A percentile compares a stretch with the other conserved stretches of the same genome.
These are phyloP conservation scores for Hoplodrina blanda DNA, from an alignment of 2,888 invertebrate species.

Conservation along the genomic window DNA sequence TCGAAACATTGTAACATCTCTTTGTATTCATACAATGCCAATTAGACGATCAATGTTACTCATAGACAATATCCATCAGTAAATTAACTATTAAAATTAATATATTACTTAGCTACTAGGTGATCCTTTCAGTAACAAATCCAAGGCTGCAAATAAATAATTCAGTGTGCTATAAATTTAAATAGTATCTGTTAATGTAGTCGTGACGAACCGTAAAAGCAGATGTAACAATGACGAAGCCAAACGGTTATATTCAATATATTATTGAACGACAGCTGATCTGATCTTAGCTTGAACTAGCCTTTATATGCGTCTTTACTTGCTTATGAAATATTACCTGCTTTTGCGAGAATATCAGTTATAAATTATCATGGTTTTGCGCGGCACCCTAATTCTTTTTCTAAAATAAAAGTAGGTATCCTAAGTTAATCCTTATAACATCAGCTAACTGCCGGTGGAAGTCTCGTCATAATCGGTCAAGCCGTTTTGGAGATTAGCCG, in stretches of 20 bases:
- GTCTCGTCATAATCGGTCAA: too few species aligned
- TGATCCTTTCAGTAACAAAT: slow-evolving; percentile 46
- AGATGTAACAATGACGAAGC: slow-evolving; percentile 59
- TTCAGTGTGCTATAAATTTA: slow-evolving; percentile 57
- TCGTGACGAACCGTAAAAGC: slow-evolving; percentile 64
- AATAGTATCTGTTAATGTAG: slow-evolving; percentile 62
- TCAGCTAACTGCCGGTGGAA: too few species aligned
- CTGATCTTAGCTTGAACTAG: slow-evolving; percentile 36
- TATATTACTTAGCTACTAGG: slow-evolving; percentile 41
- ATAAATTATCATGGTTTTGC: too few species aligned
- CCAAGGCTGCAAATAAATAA: slow-evolving; percentile 58
- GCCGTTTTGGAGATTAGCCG: too few species aligned
- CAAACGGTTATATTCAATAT: slow-evolving; percentile 45
- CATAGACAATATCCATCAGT: slow-evolving; percentile 19
- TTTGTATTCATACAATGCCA: not conserved
- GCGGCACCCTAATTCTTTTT: too few species aligned
- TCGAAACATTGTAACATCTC: not conserved
- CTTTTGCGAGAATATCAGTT: too few species aligned
- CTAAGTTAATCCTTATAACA: too few species aligned
- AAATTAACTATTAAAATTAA: slow-evolving; percentile 44
- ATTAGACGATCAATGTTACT: slow-evolving; percentile 25
- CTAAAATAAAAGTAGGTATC: too few species aligned
- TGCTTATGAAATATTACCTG: slow-evolving; percentile 5
- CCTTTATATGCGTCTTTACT: slow-evolving; percentile 11
- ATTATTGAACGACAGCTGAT: slow-evolving; percentile 48